Percentiles rank a stretch among this genome's conserved stretches.
Conservation (phyloP, 2,113 vertebrate genomes). For the Dipodomys merriami region DNA sequence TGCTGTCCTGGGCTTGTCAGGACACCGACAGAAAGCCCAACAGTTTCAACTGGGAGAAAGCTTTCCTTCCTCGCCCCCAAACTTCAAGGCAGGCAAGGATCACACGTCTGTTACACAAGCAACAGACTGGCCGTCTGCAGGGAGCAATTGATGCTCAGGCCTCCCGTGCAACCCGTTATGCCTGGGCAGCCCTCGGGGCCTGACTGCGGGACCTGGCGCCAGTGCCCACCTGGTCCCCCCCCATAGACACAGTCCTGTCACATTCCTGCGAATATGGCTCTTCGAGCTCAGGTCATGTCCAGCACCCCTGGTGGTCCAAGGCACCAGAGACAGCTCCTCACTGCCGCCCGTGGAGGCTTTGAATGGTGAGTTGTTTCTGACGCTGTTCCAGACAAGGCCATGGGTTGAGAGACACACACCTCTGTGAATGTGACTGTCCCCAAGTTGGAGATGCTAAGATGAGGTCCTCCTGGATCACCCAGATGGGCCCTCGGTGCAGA, state of each 20-base stretch:
- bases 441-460: background rate
- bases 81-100: background rate
- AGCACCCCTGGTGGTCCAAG: too few species aligned
- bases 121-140: fast-evolving
- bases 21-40: background rate
- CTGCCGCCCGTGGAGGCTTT: too few species aligned
- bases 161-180: too few species aligned
- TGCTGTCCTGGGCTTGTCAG: background rate
- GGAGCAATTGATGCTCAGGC: too few species aligned
- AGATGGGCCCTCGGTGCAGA: background rate
- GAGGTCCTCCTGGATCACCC: background rate
- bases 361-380: too few species aligned
- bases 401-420: too few species aligned
- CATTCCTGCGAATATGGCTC: too few species aligned
- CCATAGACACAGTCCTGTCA: too few species aligned
- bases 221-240: too few species aligned
- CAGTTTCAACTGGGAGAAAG: background rate
- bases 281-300: background rate
- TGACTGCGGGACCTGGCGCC: too few species aligned
- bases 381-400: background rate
- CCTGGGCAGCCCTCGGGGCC: too few species aligned
- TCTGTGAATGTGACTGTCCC: background rate
- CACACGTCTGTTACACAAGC: background rate
- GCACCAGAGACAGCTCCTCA: too few species aligned
- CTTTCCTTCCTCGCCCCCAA: background rate